Conservation (phyloP, 2,113 vertebrate genomes). For the Bos indicus region DNA sequence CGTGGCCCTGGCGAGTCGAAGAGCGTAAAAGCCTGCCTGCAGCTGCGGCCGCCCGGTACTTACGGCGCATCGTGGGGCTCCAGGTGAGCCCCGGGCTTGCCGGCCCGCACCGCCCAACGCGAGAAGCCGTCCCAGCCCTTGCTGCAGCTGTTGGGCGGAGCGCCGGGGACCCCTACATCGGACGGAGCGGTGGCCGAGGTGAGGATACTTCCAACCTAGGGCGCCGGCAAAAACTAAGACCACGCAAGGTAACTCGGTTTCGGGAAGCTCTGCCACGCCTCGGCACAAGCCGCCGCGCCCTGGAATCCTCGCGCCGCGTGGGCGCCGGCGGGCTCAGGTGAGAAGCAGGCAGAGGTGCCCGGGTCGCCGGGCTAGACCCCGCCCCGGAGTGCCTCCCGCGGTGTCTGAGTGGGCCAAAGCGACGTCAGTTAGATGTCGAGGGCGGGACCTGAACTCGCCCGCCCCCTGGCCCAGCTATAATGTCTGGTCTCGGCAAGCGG, state of each 20-base stretch:
- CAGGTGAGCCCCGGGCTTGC: neutral
- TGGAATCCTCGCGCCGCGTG: accelerated
- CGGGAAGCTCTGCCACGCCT: neutral
- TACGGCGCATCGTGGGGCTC: neutral
- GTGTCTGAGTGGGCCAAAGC: constrained; percentile 33
- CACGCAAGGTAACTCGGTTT: accelerated
- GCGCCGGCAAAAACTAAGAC: neutral
- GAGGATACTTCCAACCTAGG: neutral
- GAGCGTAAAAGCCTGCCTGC: neutral
- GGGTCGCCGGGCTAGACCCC: accelerated
- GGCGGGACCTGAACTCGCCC: neutral
- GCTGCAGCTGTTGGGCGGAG: neutral
- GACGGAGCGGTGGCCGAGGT: neutral
- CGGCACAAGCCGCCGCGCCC: accelerated
- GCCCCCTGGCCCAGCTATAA: neutral
- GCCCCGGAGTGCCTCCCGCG: constrained; percentile 4
- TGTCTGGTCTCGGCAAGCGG: accelerated
- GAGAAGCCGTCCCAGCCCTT: neutral
- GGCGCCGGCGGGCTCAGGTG: neutral
- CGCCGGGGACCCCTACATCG: neutral
- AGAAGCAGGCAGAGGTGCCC: neutral
- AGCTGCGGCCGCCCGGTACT: neutral
- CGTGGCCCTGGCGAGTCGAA: neutral
- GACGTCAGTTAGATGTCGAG: constrained; percentile 50
- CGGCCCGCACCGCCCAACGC: neutral